phyloP scores from a whole-genome alignment of 2,888 invertebrate genomes.

The Stenodera caucasica region DNA sequence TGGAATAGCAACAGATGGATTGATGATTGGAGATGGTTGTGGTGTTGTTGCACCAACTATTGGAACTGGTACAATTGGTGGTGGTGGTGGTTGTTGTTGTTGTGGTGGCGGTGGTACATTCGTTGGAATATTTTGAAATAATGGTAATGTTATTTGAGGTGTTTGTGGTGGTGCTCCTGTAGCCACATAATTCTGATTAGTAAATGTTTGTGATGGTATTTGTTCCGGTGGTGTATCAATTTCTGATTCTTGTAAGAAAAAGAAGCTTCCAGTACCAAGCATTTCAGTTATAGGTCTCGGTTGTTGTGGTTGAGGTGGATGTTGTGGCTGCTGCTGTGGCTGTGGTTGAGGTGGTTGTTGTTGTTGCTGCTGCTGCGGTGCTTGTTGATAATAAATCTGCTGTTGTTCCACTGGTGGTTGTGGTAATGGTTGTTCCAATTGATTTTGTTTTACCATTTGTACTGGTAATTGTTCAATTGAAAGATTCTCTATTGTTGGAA shows the following conservation, averaged over 20 bases:
- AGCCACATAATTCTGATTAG: slow-evolving; percentile 76
- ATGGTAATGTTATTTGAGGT: slow-evolving; percentile 61
- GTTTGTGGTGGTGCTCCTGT: slow-evolving; percentile 61
- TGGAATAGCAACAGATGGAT: slow-evolving; percentile 38
- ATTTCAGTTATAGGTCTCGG: slow-evolving; percentile 73
- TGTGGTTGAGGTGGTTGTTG: slow-evolving; percentile 38
- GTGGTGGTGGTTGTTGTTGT: slow-evolving; percentile 30
- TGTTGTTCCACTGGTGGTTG: slow-evolving; percentile 45
- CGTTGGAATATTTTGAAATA: slow-evolving; percentile 50
- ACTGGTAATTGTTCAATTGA: slow-evolving; percentile 55
- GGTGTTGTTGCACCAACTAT: slow-evolving; percentile 37
- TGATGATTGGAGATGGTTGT: slow-evolving; percentile 37
- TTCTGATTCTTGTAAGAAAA: slow-evolving; percentile 85
- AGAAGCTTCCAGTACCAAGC: slow-evolving; percentile 75
- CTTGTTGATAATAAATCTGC: slow-evolving; percentile 57
- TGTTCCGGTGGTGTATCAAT: slow-evolving; percentile 71
- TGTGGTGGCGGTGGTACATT: slow-evolving; percentile 39
- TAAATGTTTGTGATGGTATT: slow-evolving; percentile 83
- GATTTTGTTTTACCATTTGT: slow-evolving; percentile 60
- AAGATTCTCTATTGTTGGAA: slow-evolving; percentile 53
- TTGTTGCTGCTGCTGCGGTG: slow-evolving; percentile 51
- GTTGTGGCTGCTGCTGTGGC: slow-evolving; percentile 40
- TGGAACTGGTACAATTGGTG: slow-evolving; percentile 36
- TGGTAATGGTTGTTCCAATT: slow-evolving; percentile 54
- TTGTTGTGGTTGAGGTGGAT: slow-evolving; percentile 52